Evolutionary conservation across 2,113 vertebrate species (phyloP).

Genomic region (Hippoglossus stenolepis): DNA sequence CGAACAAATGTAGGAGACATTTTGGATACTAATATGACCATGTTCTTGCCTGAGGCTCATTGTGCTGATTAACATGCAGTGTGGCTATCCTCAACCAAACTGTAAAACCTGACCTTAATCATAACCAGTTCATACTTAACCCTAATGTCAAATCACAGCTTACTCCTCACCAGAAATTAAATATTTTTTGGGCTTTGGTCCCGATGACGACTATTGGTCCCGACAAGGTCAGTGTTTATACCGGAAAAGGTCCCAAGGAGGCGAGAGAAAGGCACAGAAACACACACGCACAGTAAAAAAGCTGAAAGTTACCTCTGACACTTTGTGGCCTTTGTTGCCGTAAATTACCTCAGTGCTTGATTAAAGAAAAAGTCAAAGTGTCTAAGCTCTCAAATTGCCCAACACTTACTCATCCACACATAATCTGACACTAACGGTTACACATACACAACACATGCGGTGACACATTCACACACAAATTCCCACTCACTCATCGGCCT

Average conservation of each 20-base stretch:
- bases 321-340: conserved; percentile 65
- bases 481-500: conserved; percentile 68
- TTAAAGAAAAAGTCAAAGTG: conserved; percentile 74
- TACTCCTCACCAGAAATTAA: neutral
- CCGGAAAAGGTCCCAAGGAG: no score
- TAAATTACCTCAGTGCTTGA: conserved; percentile 74
- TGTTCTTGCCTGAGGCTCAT: no score
- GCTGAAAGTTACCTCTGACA: conserved; percentile 43
- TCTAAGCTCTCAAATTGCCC: conserved; percentile 71
- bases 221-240: neutral
- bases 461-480: conserved; percentile 49
- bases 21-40: no score
- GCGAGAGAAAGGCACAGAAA: no score
- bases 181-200: neutral
- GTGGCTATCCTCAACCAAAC: no score
- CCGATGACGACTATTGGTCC: neutral
- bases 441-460: conserved; percentile 26
- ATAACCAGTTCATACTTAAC: no score
- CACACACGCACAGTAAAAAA: neutral
- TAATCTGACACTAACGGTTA: conserved; percentile 1
- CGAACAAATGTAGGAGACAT: no score
- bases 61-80: no score
- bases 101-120: no score
- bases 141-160: neutral
- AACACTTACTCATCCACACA: conserved; percentile 37